Base-by-base conservation (phyloP, 2,888 invertebrate species). In the Xylocampa areola region DNA sequence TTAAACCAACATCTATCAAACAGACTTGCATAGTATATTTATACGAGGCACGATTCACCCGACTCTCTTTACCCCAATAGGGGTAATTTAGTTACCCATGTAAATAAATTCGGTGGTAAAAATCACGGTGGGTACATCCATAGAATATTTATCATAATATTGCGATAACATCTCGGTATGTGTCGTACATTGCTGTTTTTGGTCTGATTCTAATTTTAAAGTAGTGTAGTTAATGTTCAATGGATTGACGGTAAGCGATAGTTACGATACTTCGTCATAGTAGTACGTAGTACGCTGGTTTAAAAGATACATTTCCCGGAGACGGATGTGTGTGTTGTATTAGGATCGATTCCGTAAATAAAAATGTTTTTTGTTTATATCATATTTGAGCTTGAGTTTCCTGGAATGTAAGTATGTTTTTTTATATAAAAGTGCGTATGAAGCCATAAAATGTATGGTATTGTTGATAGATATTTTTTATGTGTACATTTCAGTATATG, bases 11-110 rank as follows among this genome's bases (percentile, higher is more conserved):
- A 75, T 73, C 63, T 62, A 77, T 79, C 76, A 73, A 68, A 70
- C 59, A 57, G 64, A 58, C 65, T 67, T 70, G 63, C 73, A 66
- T 65, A 57, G 35, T 51, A 60, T 54, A 60, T 67, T 64, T 73
- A 72, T 70, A 60, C 58, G 48, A 54, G 37, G 17, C 48, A 49
- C 53, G 30, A 48, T 54, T 55, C 63, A 50, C 61, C 67, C 68
- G 54, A 45, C 72, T 58, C 70, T 57, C 68, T 74, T 73, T 73
- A 68, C 75, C 72, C 71, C 71, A 75, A 79, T 77, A 79, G 70
- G 73, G 78, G 80, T 85, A 83, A 85, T 84, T 84, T 83, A 80
- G 77, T 85, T 82, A 80, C 81, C 72, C 77, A 82, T 80, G 84
- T 81, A 81, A 84, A 85, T 85, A 84, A 76, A 84, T 73, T 73